Evolutionary conservation across 2,888 invertebrate species (phyloP), one percentile per base, ranked within the genome.

Genomic region (Tipula helvola): DNA sequence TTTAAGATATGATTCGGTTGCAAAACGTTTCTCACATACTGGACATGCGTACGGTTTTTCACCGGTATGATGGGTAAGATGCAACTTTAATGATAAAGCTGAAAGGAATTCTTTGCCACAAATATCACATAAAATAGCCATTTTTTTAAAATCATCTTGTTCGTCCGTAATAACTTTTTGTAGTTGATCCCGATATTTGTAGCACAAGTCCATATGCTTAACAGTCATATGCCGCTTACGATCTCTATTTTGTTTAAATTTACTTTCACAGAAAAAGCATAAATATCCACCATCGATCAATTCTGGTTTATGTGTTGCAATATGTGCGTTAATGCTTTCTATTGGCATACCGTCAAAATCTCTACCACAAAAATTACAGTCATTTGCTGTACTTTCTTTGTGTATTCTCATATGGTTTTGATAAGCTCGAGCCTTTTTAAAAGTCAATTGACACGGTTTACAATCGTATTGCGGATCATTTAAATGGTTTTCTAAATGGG

Each of bases 221-320:
- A 84, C 41, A 2, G 41, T 84, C 41, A 84, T 41, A 84, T 84
- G 84, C 16, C 84, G 36, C 16, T 84, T 84, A 5, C 84, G 36
- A 39, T 84, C 84, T 84, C 36, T 16, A 39, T 36, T 84, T 84
- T 41, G n/a, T 84, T 84, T 84, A 13, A 39, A 84, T 39, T 84
- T 36, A n/a, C 41, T 84, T 84, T 84, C 84, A n/a, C 84, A 84
- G 41, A 84, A 84, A 84, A 39, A 84, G 39, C 84, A 84, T 39
- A 84, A 41, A 84, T 39, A 84, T 13, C 41, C 39, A 1, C 84
- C 84, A 16, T 84, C 84, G n/a, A 84, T 84, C 28, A 71, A 28
- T 5, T 84, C 84, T 39, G 41, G 41, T 10, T 84, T 41, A 39
- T 84, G 84, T 5, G 84, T 84, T 3, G 41, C 84, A 36, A 84